phyloP scores from a whole-genome alignment of 2,888 invertebrate species.

The Stenoptilia bipunctidactyla region DNA sequence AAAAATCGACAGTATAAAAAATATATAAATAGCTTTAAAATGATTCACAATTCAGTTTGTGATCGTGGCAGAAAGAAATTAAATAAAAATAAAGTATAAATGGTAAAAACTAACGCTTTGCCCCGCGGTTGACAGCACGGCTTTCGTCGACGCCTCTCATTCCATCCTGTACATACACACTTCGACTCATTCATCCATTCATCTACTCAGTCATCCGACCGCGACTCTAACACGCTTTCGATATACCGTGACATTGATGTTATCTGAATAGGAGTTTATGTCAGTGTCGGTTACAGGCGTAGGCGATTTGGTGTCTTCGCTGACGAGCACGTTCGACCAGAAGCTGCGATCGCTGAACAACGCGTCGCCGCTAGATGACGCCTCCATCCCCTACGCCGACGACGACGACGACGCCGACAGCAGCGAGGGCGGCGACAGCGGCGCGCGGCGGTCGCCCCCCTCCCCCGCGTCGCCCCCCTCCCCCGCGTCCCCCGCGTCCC shows the following conservation, averaged over 20 bases:
- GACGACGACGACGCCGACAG: conserved; percentile 73
- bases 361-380: conserved; percentile 75
- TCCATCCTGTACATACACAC: neutral
- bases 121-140: too few relatives aligned
- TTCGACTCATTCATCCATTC: neutral
- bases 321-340: conserved; percentile 88
- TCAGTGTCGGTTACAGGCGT: conserved; percentile 74
- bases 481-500: too few relatives aligned
- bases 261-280: conserved; percentile 10
- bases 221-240: conserved; percentile 44
- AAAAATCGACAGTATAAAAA: too few relatives aligned
- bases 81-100: too few relatives aligned
- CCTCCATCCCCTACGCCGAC: conserved; percentile 80
- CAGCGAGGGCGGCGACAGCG: conserved; percentile 18
- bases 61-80: too few relatives aligned
- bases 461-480: conserved; percentile 55
- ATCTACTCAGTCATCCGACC: conserved; percentile 28
- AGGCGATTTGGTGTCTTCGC: conserved; percentile 84
- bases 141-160: neutral
- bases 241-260: conserved; percentile 27
- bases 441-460: conserved; percentile 71
- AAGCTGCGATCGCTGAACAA: conserved; percentile 82
- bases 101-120: too few relatives aligned
- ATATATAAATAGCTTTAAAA: too few relatives aligned
- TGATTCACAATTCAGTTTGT: too few relatives aligned